These are phyloP conservation scores for Pithys albifrons DNA, from an alignment of 2,113 vertebrate genomes.

Conservation along the genomic window DNA sequence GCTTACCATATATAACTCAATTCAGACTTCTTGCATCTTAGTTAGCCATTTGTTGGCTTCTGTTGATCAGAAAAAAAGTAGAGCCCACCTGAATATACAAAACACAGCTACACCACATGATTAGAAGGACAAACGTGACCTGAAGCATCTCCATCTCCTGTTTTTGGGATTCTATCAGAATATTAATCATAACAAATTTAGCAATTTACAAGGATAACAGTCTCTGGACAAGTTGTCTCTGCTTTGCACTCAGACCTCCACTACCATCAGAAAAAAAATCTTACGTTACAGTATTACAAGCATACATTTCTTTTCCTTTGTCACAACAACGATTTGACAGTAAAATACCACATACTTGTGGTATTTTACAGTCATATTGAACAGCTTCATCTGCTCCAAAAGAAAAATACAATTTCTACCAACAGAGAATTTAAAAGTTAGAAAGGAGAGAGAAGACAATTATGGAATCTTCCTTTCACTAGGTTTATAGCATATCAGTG, in stretches of 20 bases:
- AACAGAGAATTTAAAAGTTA: background rate
- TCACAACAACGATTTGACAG: background rate
- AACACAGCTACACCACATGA: background rate
- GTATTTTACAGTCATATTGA: background rate
- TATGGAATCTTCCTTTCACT: background rate
- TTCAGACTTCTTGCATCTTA: background rate
- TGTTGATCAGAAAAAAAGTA: background rate
- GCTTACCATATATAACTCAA: background rate
- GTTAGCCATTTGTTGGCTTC: background rate
- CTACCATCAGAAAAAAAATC: background rate
- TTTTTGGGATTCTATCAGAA: background rate
- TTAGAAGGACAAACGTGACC: background rate
- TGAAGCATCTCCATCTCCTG: background rate
- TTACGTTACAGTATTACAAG: background rate
- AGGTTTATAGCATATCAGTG: background rate
- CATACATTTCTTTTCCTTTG: rapidly evolving
- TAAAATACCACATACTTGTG: background rate
- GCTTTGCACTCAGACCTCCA: background rate
- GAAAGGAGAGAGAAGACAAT: background rate
- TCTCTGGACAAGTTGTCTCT: background rate
- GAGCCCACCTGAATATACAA: background rate
- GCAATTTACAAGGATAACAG: background rate
- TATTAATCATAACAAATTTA: background rate
- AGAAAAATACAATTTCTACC: background rate
- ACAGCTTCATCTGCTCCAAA: background rate